Base-by-base conservation (phyloP, 2,113 vertebrate species). In the Circaetus cinerascens region DNA sequence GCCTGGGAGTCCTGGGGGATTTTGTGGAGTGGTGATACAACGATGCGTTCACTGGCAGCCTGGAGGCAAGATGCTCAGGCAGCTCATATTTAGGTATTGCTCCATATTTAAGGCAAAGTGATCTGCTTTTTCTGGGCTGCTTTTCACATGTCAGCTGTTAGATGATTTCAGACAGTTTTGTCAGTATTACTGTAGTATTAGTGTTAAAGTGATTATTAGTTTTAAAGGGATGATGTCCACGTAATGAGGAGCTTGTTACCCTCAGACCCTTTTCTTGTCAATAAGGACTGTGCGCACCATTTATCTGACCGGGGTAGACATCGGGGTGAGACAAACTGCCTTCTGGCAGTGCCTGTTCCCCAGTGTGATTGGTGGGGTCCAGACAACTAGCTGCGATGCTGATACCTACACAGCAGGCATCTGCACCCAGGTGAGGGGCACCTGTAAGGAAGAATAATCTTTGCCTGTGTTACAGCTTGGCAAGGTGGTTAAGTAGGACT, bases 91-190 rank as follows among this genome's bases (percentile, higher is more conserved):
- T 43, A 21, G 32, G 17, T 36, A 18, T 51, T 29, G 43, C 36
- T 59, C 29, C 2, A 0, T 7, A 32, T 57, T 48, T 55, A 21
- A 55, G 55, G 60, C 72, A 32, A 41, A 46, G 41, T 1, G 20
- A 30, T 26, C 48, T 69, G 46, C 38, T 86, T 36, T 45, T 46
- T 32, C 59, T 11, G 23, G 23, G 60, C 76, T 73, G 66, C 48
- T 78, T 73, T 53, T 9, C 32, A 27, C 17, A 20, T 1, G 1
- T 9, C 30, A 64, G 60, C n/a, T 74, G 17, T 15, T 17, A 3
- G n/a, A 15, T 8, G 18, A 34, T 10, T 15, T 0, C 62, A 60
- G 60, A 46, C 18, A 27, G 2, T 40, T 20, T 0, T 16, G 25
- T 1, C 7, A 25, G 6, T 5, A 66, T 34, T 29, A 30, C 72